Evolutionary conservation across 2,888 invertebrate species (phyloP).

Genomic region (Myathropa florea): DNA sequence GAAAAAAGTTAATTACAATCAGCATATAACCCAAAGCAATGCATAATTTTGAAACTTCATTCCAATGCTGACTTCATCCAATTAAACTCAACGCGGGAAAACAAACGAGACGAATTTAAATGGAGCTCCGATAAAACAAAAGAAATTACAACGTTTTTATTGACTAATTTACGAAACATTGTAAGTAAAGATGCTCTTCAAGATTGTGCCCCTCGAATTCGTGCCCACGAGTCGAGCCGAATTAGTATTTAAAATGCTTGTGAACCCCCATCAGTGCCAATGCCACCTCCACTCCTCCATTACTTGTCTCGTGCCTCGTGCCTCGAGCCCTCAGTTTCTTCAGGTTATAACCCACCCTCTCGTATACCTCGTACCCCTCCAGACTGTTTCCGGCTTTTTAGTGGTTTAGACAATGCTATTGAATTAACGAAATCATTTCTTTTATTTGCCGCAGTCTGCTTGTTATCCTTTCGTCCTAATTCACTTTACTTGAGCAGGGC

Average conservation of each 20-base stretch:
- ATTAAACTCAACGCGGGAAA: conserved; percentile 50
- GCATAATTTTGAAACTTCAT: conserved; percentile 34
- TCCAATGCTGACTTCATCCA: conserved; percentile 48
- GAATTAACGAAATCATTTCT: conserved; percentile 71
- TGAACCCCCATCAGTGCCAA: conserved; percentile 10
- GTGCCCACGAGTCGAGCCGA: conserved; percentile 34
- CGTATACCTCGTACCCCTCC: neutral
- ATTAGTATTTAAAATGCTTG: conserved; percentile 66
- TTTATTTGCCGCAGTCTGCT: conserved; percentile 70
- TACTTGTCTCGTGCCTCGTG: neutral
- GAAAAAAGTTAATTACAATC: neutral
- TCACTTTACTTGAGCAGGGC: conserved; percentile 55
- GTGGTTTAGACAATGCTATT: conserved; percentile 71
- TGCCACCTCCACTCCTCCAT: neutral
- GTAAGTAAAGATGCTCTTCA: conserved; percentile 56
- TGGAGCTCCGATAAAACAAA: conserved; percentile 63
- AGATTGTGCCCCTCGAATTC: conserved; percentile 56
- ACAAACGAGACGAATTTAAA: conserved; percentile 63
- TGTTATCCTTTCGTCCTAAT: conserved; percentile 70
- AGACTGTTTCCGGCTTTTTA: conserved; percentile 66
- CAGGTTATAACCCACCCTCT: conserved; percentile 41
- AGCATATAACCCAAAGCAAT: neutral
- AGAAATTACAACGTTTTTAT: conserved; percentile 70
- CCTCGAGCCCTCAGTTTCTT: conserved; percentile 47
- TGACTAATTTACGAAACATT: conserved; percentile 65